A percentile compares a stretch with the other conserved stretches of the same genome.
Conservation (phyloP, 2,797 vertebrate species). For the Hapalemur alaotrensis region DNA sequence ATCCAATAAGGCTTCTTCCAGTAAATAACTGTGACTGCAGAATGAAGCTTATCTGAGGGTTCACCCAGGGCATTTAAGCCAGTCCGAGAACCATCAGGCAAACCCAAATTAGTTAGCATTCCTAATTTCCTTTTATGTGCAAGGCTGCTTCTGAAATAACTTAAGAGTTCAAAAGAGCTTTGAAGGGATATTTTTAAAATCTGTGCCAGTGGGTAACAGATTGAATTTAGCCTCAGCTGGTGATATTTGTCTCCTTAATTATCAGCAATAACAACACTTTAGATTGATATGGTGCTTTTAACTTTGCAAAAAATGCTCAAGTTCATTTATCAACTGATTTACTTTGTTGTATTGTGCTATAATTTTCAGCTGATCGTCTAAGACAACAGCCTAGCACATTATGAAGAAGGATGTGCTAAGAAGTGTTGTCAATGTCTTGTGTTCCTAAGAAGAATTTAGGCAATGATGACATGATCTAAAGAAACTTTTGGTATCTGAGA, state of each 20-base stretch:
- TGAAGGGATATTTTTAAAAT: not conserved
- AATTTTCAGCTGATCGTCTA: not conserved
- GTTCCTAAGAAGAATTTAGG: not conserved
- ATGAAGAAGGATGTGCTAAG: not conserved
- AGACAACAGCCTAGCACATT: not conserved
- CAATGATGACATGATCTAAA: not conserved
- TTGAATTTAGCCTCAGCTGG: conserved; percentile 19
- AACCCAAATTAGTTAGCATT: not conserved
- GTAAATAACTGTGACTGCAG: not conserved
- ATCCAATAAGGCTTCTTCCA: not conserved
- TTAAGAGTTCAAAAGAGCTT: conserved; percentile 31
- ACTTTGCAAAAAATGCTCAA: conserved; percentile 2
- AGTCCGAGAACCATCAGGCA: not conserved
- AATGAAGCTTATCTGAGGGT: not conserved
- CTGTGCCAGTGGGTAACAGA: conserved; percentile 14
- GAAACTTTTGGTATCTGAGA: not conserved
- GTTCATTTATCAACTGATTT: conserved; percentile 5
- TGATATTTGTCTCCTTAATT: conserved; percentile 39
- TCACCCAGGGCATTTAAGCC: not conserved
- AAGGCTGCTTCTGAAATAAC: conserved; percentile 2
- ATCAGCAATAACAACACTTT: conserved; percentile 9
- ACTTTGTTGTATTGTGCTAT: not conserved
- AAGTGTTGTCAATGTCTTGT: not conserved
- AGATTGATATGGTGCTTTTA: not conserved
- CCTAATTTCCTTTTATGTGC: conserved; percentile 8